phyloP scores from a whole-genome alignment of 2,888 invertebrate species.

The Chromoteleia sp. region DNA sequence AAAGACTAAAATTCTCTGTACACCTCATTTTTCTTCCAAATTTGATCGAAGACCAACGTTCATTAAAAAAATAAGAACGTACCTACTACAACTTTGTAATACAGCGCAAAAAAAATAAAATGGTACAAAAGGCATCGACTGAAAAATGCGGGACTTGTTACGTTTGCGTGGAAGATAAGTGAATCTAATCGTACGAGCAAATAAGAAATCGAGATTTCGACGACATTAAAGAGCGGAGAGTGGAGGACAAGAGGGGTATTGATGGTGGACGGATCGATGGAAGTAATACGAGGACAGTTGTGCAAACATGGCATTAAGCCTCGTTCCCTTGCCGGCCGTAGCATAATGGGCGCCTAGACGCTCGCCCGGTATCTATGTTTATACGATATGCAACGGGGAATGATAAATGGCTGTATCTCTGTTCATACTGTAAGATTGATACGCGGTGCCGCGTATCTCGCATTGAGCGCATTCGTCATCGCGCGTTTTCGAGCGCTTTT shows the following conservation, averaged over 20 bases:
- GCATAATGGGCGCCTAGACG: constrained; percentile 69
- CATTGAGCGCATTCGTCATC: constrained; percentile 63
- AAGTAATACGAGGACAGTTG: constrained; percentile 73
- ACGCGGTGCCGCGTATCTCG: constrained; percentile 63
- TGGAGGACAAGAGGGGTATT: constrained; percentile 66
- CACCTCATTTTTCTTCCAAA: no score
- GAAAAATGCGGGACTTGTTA: constrained; percentile 41
- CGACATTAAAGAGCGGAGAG: constrained; percentile 52
- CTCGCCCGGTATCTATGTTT: constrained; percentile 74
- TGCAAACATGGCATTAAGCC: constrained; percentile 76
- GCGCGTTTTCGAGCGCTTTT: constrained; percentile 51
- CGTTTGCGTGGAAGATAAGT: constrained; percentile 32
- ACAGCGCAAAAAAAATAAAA: no score
- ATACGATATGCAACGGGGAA: constrained; percentile 72
- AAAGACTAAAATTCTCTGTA: no score
- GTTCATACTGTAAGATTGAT: constrained; percentile 78
- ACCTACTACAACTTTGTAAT: no score
- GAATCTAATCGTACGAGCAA: constrained; percentile 62
- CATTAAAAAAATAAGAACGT: no score
- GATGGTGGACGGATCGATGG: constrained; percentile 68
- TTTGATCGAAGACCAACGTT: no score
- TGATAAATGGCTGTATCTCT: constrained; percentile 75
- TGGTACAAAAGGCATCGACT: no score
- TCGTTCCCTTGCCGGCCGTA: constrained; percentile 45
- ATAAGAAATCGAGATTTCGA: constrained; percentile 59